These are phyloP conservation scores for Tetragnatha montana DNA, from an alignment of 2,888 invertebrate genomes.

Conservation along the genomic window DNA sequence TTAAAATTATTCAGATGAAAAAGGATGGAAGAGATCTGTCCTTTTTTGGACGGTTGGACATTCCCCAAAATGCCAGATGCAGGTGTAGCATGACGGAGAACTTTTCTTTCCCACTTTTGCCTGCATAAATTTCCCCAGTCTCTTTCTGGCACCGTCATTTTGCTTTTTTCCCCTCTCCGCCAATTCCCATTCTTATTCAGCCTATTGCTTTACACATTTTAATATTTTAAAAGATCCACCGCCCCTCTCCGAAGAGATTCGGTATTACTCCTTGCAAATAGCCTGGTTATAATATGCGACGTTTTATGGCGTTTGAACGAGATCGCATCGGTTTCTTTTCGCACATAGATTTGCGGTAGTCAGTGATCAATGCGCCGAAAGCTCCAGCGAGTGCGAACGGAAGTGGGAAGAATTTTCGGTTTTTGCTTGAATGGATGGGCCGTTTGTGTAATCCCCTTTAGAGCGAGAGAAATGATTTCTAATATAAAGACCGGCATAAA, in stretches of 20 bases:
- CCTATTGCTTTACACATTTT: conserved; percentile 7
- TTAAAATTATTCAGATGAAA: conserved; percentile 31
- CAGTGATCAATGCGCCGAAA: background rate
- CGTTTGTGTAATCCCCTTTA: background rate
- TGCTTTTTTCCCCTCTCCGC: background rate
- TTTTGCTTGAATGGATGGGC: background rate
- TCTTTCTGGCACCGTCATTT: background rate
- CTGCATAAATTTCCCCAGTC: background rate
- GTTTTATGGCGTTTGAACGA: background rate
- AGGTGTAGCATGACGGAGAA: conserved; percentile 25
- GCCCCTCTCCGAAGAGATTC: background rate
- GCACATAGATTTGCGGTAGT: background rate
- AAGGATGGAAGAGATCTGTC: background rate
- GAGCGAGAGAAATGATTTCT: background rate
- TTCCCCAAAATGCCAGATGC: conserved; percentile 35
- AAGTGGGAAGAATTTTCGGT: background rate
- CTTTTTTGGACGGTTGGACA: conserved; percentile 23
- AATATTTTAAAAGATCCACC: conserved; percentile 9
- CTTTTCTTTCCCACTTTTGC: background rate
- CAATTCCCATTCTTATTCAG: conserved; percentile 7
- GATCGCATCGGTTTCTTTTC: background rate
- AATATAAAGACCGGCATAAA: background rate
- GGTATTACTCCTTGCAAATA: background rate
- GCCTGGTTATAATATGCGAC: background rate
- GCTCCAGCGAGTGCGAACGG: background rate